phyloP scores from a whole-genome alignment of 2,113 vertebrate species.

The Aplodontia rufa region DNA sequence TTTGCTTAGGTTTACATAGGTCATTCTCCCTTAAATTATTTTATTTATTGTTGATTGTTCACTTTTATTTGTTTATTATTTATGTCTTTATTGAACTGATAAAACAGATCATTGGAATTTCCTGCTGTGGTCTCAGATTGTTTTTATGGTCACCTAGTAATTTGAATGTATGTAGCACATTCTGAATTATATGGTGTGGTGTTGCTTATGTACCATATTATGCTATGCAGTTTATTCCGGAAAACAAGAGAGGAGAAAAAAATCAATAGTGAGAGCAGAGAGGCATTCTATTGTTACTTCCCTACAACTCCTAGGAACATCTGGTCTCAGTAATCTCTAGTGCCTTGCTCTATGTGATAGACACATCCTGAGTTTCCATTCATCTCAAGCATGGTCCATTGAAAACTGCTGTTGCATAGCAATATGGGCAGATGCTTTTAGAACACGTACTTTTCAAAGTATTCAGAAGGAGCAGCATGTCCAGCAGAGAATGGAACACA shows the following conservation, averaged over 20 bases:
- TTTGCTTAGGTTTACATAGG: neutral
- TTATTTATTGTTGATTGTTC: neutral
- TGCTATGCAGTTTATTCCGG: slow-evolving; percentile 22
- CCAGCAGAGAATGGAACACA: neutral
- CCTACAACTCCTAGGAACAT: slow-evolving; percentile 49
- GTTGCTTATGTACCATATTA: neutral
- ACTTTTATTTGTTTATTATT: neutral
- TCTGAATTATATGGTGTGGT: neutral
- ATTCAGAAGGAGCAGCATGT: slow-evolving; percentile 42
- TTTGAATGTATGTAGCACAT: neutral
- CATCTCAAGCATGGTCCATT: slow-evolving; percentile 70
- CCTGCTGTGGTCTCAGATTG: neutral
- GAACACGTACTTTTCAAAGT: slow-evolving; percentile 39
- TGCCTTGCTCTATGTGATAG: slow-evolving; percentile 47
- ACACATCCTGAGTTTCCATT: slow-evolving; percentile 65
- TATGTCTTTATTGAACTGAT: neutral
- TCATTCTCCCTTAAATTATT: neutral
- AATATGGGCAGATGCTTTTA: slow-evolving; percentile 52
- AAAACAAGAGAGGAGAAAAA: neutral
- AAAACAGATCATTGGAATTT: slow-evolving; percentile 24
- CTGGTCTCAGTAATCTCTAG: slow-evolving; percentile 71
- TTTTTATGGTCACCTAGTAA: slow-evolving; percentile 47
- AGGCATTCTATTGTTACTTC: slow-evolving; percentile 42
- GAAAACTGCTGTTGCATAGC: slow-evolving; percentile 70
- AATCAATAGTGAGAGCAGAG: slow-evolving; percentile 24